Evolutionary conservation across 1,140 invertebrate species (phyloP).

Genomic region (Matsumurasca onukii): DNA sequence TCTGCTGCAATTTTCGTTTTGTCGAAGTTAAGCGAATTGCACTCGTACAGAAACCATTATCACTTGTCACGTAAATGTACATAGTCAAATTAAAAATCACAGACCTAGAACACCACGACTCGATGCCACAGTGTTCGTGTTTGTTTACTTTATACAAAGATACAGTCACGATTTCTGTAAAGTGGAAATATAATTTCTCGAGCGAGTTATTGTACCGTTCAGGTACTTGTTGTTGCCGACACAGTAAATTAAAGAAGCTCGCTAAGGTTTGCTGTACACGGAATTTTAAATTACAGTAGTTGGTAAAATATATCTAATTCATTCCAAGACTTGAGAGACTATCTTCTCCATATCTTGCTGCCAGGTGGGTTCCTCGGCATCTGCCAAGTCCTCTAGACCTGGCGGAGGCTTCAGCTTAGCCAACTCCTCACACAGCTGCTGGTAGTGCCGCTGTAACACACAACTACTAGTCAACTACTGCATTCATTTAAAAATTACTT

Average conservation of each 20-base stretch:
- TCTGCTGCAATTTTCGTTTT: neutral
- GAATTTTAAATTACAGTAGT: constrained; percentile 29
- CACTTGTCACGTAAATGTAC: neutral
- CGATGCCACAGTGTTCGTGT: neutral
- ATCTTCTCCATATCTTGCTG: constrained; percentile 69
- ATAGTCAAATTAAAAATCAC: constrained; percentile 15
- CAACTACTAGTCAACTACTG: constrained; percentile 33
- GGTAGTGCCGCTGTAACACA: constrained; percentile 70
- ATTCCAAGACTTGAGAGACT: constrained; percentile 68
- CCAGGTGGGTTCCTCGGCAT: constrained; percentile 44
- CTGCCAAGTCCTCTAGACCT: constrained; percentile 67
- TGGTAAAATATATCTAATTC: neutral
- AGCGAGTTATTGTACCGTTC: neutral
- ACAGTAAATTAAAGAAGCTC: neutral
- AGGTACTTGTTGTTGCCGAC: neutral
- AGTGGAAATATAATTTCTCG: constrained; percentile 12
- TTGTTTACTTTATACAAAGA: constrained; percentile 12
- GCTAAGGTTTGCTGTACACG: constrained; percentile 22
- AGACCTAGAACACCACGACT: constrained; percentile 15
- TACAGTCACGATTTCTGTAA: constrained; percentile 15
- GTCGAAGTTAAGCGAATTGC: neutral
- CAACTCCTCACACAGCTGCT: constrained; percentile 74
- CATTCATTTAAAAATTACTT: too few relatives aligned
- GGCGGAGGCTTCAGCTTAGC: constrained; percentile 73
- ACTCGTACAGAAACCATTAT: neutral